Percentiles rank a stretch among this genome's conserved stretches.
Evolutionary conservation across 2,888 invertebrate genomes (phyloP).

Genomic region (Drosophila tanythrix): DNA sequence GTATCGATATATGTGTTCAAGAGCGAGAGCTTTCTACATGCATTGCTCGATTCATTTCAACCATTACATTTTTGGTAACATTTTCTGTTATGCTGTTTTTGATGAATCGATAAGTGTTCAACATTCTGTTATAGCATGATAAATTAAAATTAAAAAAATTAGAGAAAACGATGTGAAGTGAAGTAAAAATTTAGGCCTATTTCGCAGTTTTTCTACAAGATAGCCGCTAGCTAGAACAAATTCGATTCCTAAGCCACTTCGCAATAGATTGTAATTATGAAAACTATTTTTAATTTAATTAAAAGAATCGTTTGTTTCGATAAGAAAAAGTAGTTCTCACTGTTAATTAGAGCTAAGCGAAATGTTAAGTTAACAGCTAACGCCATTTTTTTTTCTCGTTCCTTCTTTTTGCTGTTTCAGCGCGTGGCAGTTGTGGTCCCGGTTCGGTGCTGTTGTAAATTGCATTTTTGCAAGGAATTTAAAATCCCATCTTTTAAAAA

Average conservation of each 20-base stretch:
- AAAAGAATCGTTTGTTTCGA: background rate
- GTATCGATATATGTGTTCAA: background rate
- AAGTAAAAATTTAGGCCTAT: background rate
- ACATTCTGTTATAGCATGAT: background rate
- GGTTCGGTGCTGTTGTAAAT: conserved; percentile 69
- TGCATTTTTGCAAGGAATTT: conserved; percentile 66
- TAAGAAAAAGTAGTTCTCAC: background rate
- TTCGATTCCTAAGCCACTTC: background rate
- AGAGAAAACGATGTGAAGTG: background rate
- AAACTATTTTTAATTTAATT: background rate
- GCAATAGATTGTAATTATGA: background rate
- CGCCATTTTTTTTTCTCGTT: conserved; percentile 69
- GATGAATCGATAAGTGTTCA: background rate
- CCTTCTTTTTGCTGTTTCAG: conserved; percentile 80
- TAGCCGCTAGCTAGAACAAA: background rate
- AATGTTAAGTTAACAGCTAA: conserved; percentile 44
- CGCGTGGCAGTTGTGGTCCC: conserved; percentile 82
- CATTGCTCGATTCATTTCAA: background rate
- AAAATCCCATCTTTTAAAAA: conserved; percentile 27
- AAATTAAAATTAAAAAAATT: background rate
- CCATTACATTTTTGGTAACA: background rate
- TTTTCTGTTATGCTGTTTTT: background rate
- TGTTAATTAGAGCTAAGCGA: conserved; percentile 28
- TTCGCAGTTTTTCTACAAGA: background rate
- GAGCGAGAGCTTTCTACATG: background rate